A percentile compares a stretch with the other conserved stretches of the same genome.
Conservation (phyloP, 2,797 vertebrate species). For the Acanthiza pusilla region DNA sequence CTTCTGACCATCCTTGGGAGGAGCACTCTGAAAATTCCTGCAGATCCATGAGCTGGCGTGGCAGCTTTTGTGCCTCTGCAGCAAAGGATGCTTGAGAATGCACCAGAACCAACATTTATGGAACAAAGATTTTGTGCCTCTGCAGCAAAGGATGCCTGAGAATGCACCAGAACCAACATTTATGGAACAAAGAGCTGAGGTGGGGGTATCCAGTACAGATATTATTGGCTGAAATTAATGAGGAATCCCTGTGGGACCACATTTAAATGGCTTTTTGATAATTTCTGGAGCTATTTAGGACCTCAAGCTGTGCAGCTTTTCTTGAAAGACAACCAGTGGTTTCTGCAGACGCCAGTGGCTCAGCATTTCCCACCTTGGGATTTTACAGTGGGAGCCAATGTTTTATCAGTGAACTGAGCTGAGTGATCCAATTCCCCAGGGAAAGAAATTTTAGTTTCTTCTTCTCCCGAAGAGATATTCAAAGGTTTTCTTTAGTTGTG, state of each 20-base stretch:
- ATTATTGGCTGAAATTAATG: background rate
- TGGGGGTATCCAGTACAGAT: too few species aligned
- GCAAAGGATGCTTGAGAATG: background rate
- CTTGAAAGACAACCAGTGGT: background rate
- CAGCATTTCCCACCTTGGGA: background rate
- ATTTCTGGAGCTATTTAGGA: background rate
- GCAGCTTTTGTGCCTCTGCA: background rate
- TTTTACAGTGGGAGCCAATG: background rate
- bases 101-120: background rate
- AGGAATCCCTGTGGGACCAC: accelerated
- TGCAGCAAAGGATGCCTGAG: background rate
- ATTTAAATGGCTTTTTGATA: background rate
- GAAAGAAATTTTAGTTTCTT: background rate
- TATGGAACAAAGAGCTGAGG: background rate
- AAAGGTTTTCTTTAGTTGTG: background rate
- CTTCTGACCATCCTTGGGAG: background rate
- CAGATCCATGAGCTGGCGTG: accelerated
- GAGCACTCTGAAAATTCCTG: background rate
- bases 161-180: background rate
- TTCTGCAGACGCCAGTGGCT: background rate
- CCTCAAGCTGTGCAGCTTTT: background rate
- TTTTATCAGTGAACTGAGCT: background rate
- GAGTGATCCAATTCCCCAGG: background rate
- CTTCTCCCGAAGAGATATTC: background rate
- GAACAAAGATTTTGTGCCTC: background rate